Evolutionary conservation across 1,140 invertebrate species (phyloP), one percentile per base, ranked within the genome.

Genomic region (Drosophila arizonae): DNA sequence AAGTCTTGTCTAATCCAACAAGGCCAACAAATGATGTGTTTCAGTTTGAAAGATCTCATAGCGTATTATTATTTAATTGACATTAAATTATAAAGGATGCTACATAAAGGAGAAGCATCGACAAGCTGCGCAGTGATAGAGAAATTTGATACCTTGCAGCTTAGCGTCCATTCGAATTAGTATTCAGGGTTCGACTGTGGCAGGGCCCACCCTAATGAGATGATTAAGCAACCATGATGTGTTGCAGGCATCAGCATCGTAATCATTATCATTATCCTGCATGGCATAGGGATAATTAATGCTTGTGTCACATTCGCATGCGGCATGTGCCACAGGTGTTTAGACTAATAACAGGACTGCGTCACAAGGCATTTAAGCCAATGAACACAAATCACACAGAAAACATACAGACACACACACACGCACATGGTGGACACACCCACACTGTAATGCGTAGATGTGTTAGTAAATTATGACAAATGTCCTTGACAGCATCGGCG

Each of bases 401-500:
- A 63, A 48, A 56, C 36, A 55, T 61, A 52, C 41, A 51, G 54
- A 72, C 64, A 69, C 43, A 43, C 57, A 43, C 17, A 57, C 13
- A 66, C 11, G 24, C 10, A 56, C 15, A 66, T 36, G 50, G 36
- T 46, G 39, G 66, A 69, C 48, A 67, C 15, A 30, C 46, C 48
- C 50, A 50, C 15, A 72, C 33, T 33, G 61, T 39, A 30, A 28
- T 52, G 48, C 43, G 55, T 71, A 76, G 46, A 61, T 79, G 64
- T 72, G 82, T 79, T 57, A 72, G 82, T 90, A 90, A 88, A 90
- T 90, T 84, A 90, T 90, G 87, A 90, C 77, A 90, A 90, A 90
- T 90, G 88, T 90, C 80, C 88, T 90, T 90, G 88, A 88, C 88
- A 90, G 88, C 70, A 43, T 43, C 65, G 50, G 36, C 43, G 58